Evolutionary conservation across 2,888 invertebrate genomes (phyloP), one percentile per base, ranked within the genome.

Genomic region (Scaptodrosophila latifasciaeformis): DNA sequence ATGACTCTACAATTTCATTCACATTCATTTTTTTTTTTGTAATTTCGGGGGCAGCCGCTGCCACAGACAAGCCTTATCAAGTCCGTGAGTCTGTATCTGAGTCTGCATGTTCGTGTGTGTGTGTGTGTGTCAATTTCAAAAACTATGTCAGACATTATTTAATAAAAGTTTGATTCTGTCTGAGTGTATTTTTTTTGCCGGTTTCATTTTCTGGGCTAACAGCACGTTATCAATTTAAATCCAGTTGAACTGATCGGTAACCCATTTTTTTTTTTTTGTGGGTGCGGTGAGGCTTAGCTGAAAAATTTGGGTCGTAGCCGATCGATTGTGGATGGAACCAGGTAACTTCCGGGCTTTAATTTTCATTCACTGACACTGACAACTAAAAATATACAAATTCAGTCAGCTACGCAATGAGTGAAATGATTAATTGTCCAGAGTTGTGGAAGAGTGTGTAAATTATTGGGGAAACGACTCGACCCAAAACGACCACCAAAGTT

Each of bases 331-430:
- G n/a, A n/a, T n/a, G n/a, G n/a, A n/a, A 65, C 54, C 67, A 56
- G 64, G 49, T 65, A 77, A 83, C 82, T 83, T 83, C 83, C 84
- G 83, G 80, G 74, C 81, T 80, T 78, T 71, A 56, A 24, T 35
- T 15, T 43, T 48, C 31, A 7, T 42, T 13, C 30, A 40, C 49
- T 47, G 59, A 59, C n/a, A n/a, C n/a, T n/a, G n/a, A n/a, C n/a
- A n/a, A n/a, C n/a, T n/a, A 47, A 57, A 48, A 54, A 58, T 47
- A 15, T 27, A 34, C 9, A 43, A 10, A 24, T 24, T 3, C 24
- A 7, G 24, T 7, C 4, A 24, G 54, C 53, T 65, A 62, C 48
- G 56, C 46, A 49, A 59, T 67, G 58, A 53, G 67, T 47, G 49
- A 40, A 40, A 65, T 83, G 82, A 82, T 82, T 83, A 82, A 82